A percentile compares a stretch with the other conserved stretches of the same genome.
Evolutionary conservation across 2,797 vertebrate species (phyloP).

Genomic region (Valencia hispanica): DNA sequence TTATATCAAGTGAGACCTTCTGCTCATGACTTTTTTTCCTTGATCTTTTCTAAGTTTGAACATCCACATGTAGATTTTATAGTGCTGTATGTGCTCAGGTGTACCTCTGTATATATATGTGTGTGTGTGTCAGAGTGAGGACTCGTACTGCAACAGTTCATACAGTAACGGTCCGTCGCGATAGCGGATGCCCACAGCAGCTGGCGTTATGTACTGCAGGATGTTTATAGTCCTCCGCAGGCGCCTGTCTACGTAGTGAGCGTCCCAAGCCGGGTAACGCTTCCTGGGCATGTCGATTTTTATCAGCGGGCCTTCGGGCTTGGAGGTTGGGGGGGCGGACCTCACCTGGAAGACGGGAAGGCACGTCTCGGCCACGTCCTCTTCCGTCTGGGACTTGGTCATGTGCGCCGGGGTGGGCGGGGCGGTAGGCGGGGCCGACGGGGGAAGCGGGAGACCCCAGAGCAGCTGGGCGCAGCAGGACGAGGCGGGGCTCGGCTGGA

Average conservation of each 20-base stretch:
- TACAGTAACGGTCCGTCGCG: slow-evolving; percentile 96
- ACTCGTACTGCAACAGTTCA: slow-evolving; percentile 98
- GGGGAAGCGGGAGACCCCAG: slow-evolving; percentile 96
- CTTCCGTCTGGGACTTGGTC: slow-evolving; percentile 72
- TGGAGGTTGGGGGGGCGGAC: slow-evolving; percentile 84
- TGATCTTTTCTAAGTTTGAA: slow-evolving; percentile 44
- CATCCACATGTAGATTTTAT: slow-evolving; percentile 33
- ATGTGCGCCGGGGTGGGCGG: slow-evolving; percentile 83
- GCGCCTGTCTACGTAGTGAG: slow-evolving; percentile 97
- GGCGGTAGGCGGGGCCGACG: slow-evolving; percentile 93
- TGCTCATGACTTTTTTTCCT: slow-evolving; percentile 29
- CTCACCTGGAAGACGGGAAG: slow-evolving; percentile 99
- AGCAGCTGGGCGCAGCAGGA: slow-evolving; percentile 99
- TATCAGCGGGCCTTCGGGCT: slow-evolving; percentile 94
- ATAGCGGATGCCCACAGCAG: slow-evolving; percentile 96
- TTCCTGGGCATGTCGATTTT: slow-evolving; percentile 99
- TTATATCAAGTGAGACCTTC: slow-evolving; percentile 50
- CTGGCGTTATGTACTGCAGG: slow-evolving; percentile 96
- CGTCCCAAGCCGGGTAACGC: slow-evolving; percentile 97
- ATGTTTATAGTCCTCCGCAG: slow-evolving; percentile 99
- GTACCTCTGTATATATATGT: slow-evolving; percentile 15
- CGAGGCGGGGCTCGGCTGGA: slow-evolving; percentile 88
- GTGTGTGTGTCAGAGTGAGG: slow-evolving; percentile 89
- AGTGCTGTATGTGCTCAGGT: slow-evolving; percentile 46
- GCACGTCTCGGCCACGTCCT: slow-evolving; percentile 91